Conservation (phyloP, 2,113 vertebrate genomes). For the rat (Rattus norvegicus) region GRCr8 NC_086023.1:127534501-127535000, state of each 20-base stretch:
- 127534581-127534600: background rate
- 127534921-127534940: background rate
- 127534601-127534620: background rate
- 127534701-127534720: background rate
- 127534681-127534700: background rate
- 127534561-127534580: background rate
- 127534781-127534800: background rate
- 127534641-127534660: background rate
- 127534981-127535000: background rate
- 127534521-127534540: background rate
- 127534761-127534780: background rate
- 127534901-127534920: background rate
- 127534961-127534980: background rate
- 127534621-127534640: background rate
- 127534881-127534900: background rate
- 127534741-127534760: background rate
- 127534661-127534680: background rate
- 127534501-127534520: background rate
- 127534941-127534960: background rate
- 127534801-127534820: background rate
- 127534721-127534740: background rate
- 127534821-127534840: background rate
- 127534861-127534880: background rate
- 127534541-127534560: background rate
- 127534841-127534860: background rate